A percentile compares a stretch with the other conserved stretches of the same genome.
Conservation (phyloP, 2,888 invertebrate species). For the Melitaea athalia region DNA sequence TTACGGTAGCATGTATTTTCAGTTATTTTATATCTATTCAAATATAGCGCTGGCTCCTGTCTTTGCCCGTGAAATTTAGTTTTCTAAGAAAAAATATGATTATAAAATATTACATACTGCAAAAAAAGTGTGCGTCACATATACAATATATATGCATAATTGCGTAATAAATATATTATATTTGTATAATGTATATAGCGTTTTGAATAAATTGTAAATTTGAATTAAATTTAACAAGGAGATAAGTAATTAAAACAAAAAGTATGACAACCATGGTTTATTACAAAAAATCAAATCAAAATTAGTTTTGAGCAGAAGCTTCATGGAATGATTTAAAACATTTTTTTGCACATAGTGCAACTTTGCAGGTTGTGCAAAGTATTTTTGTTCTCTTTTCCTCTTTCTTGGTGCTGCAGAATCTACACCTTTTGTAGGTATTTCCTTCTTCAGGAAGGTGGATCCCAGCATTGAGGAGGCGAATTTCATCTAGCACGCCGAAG, state of each 20-base stretch:
- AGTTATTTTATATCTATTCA: neutral
- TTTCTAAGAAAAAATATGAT: slow-evolving; percentile 2
- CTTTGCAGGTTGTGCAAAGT: slow-evolving; percentile 1
- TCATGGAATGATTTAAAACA: slow-evolving; percentile 10
- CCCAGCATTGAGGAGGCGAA: slow-evolving; percentile 48
- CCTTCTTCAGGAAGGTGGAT: slow-evolving; percentile 47
- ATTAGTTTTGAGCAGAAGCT: slow-evolving; percentile 7
- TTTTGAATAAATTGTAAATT: slow-evolving; percentile 3
- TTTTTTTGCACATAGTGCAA: slow-evolving; percentile 7
- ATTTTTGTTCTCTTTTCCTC: slow-evolving; percentile 2
- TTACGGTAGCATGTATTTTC: neutral
- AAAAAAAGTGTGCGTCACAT: slow-evolving; percentile 2
- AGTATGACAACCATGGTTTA: neutral
- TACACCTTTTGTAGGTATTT: slow-evolving; percentile 47
- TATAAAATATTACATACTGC: slow-evolving; percentile 3
- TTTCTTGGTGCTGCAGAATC: slow-evolving; percentile 47
- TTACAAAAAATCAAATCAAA: neutral
- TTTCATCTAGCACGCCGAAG: slow-evolving; percentile 48
- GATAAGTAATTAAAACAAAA: neutral
- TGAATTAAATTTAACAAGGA: slow-evolving; percentile 1
- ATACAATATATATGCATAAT: slow-evolving; percentile 1
- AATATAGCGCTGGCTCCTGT: neutral
- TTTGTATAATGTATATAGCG: slow-evolving; percentile 2
- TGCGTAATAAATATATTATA: slow-evolving; percentile 3
- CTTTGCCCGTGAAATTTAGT: slow-evolving; percentile 1